Evolutionary conservation across 2,797 vertebrate species (phyloP).

Genomic region (Melanotaenia boesemani): DNA sequence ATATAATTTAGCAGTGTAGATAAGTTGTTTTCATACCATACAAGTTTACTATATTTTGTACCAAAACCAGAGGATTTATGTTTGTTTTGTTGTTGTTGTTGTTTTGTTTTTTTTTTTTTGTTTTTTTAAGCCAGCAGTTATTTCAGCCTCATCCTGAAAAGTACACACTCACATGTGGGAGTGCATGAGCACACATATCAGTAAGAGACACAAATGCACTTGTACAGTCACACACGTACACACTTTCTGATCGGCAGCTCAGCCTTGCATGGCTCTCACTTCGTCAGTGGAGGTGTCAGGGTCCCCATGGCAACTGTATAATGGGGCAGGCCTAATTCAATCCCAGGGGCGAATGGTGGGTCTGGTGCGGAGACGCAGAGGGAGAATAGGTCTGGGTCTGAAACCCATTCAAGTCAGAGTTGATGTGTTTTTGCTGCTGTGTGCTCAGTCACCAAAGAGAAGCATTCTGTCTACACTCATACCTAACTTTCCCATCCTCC

Average conservation of each 20-base stretch:
- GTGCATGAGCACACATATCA: constrained; percentile 12
- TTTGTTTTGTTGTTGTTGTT: too few species aligned
- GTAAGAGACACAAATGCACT: constrained; percentile 25
- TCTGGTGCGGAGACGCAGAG: constrained; percentile 63
- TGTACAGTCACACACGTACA: constrained; percentile 36
- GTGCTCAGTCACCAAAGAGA: constrained; percentile 66
- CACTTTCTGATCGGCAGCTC: constrained; percentile 71
- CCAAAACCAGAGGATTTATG: background rate
- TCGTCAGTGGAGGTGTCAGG: constrained; percentile 80
- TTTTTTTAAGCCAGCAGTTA: constrained; percentile 26
- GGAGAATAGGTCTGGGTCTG: constrained; percentile 74
- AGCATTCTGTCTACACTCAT: constrained; percentile 52
- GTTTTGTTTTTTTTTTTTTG: too few species aligned
- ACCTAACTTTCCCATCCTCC: constrained; percentile 64
- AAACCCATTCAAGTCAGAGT: constrained; percentile 73
- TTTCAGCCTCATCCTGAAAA: constrained; percentile 24
- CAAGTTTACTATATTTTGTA: background rate
- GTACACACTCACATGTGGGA: constrained; percentile 1
- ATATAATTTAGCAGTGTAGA: background rate
- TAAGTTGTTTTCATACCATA: background rate
- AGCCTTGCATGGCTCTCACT: constrained; percentile 75
- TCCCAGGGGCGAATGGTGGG: constrained; percentile 76
- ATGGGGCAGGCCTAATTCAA: constrained; percentile 80
- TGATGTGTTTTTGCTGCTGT: constrained; percentile 66
- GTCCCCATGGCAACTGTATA: constrained; percentile 84